Evolutionary conservation across 1,140 invertebrate species (phyloP), one percentile per base, ranked within the genome.

Genomic region (Copidosoma floridanum): DNA sequence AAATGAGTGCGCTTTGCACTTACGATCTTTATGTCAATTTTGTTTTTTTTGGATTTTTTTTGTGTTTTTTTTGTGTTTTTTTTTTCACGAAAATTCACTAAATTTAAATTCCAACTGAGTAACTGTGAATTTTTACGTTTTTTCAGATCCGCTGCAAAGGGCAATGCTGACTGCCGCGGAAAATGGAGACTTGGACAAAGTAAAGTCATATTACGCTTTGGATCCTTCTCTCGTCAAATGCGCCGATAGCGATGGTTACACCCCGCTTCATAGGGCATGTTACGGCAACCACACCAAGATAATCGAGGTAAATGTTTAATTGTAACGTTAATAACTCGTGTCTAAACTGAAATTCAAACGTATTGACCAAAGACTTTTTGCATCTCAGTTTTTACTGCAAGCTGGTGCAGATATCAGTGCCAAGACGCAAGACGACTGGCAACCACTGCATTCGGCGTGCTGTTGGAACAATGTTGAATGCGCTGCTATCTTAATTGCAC

Each of bases 401-500:
- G 76, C 85, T 66, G 86, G 88, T 10, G 95, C 94, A 0, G 81
- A 92, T 74, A 80, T 94, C 27, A 78, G 84, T 68, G 85, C 88
- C 0, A 82, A 82, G 73, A 98, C 95, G 3, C 82, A 86, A 40
- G 86, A 97, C 70, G 86, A 87, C 2, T 99, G 97, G 97, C 89
- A 92, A 60, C 93, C 95, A 0, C 74, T 99, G 43, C 96, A 98
- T 81, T 95, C 92, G 12, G 90, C 90, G 35, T 90, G 90, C 69
- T 89, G 90, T 67, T 99, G 97, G 97, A 95, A 94, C 71, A 89
- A 92, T 72, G 84, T 86, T 16, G 81, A 89, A 54, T 88, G 89
- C 70, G 92, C 86, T 16, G 83, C 84, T 40, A 67, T 89, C 38
- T 78, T 99, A 26, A 71, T 99, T 18, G 85, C 89, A 52, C 85